phyloP scores from a whole-genome alignment of 2,888 invertebrate genomes.

The Apocheima hispidaria region DNA sequence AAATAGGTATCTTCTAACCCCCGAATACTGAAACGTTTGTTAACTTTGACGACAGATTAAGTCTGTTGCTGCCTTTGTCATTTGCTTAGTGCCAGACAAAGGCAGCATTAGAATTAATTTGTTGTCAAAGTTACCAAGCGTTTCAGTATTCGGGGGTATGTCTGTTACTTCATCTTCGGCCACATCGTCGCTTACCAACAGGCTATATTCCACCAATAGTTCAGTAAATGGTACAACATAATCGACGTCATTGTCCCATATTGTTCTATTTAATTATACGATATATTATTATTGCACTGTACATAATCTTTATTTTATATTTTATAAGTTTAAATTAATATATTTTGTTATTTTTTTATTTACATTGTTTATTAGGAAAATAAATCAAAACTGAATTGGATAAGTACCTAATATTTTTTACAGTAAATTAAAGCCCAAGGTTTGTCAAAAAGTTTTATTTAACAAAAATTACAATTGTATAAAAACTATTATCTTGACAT shows the following conservation, averaged over 20 bases:
- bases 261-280: neutral
- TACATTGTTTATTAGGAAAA: neutral
- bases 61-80: too few species aligned
- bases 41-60: too few species aligned
- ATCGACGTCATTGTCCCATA: neutral
- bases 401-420: slow-evolving; percentile 3
- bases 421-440: slow-evolving; percentile 24
- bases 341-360: slow-evolving; percentile 40
- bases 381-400: neutral
- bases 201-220: too few species aligned
- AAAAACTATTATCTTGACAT: slow-evolving; percentile 23
- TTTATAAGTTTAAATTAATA: slow-evolving; percentile 26
- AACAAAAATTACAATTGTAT: slow-evolving; percentile 48
- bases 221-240: too few species aligned
- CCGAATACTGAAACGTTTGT: too few species aligned
- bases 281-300: neutral
- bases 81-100: too few species aligned
- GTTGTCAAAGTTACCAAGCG: too few species aligned
- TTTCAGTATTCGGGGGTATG: too few species aligned
- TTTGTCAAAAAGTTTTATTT: slow-evolving; percentile 49
- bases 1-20: too few species aligned
- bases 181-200: too few species aligned
- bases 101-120: too few species aligned
- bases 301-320: slow-evolving; percentile 21
- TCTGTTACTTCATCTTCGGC: too few species aligned